Percentiles rank a stretch among this genome's conserved stretches.
phyloP scores from a whole-genome alignment of 1,140 invertebrate genomes.

The Trichonephila clavipes region DNA sequence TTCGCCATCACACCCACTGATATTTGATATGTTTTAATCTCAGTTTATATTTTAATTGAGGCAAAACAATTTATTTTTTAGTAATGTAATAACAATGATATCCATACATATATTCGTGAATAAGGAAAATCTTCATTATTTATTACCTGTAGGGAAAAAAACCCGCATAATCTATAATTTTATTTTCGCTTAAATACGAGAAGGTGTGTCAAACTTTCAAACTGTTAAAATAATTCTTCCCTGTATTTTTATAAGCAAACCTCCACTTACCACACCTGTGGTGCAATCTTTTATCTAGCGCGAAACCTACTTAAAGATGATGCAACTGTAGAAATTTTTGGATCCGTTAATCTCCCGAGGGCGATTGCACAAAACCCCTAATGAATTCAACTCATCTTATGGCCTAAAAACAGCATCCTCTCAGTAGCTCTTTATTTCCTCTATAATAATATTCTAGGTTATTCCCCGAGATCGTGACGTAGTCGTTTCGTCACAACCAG shows the following conservation, averaged over 20 bases:
- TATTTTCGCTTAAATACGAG: not conserved
- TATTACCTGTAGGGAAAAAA: not conserved
- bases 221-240: constrained; percentile 40
- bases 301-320: constrained; percentile 41
- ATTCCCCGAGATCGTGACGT: constrained; percentile 31
- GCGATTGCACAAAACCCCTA: constrained; percentile 39
- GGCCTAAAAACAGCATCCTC: constrained; percentile 57
- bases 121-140: not conserved
- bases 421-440: constrained; percentile 29
- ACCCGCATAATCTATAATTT: not conserved
- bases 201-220: not conserved
- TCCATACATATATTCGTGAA: not conserved
- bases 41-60: not conserved
- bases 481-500: constrained; percentile 34
- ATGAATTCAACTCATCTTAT: constrained; percentile 11
- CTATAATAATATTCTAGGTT: constrained; percentile 67
- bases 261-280: constrained; percentile 46
- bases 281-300: constrained; percentile 28
- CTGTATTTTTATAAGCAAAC: constrained; percentile 11
- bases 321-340: constrained; percentile 17
- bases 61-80: not conserved
- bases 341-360: not conserved
- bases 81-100: not conserved
- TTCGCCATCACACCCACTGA: no score
- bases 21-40: no score